A percentile compares a stretch with the other conserved stretches of the same genome.
Evolutionary conservation across 2,888 invertebrate genomes (phyloP).

Genomic region (Drosophila limbata): DNA sequence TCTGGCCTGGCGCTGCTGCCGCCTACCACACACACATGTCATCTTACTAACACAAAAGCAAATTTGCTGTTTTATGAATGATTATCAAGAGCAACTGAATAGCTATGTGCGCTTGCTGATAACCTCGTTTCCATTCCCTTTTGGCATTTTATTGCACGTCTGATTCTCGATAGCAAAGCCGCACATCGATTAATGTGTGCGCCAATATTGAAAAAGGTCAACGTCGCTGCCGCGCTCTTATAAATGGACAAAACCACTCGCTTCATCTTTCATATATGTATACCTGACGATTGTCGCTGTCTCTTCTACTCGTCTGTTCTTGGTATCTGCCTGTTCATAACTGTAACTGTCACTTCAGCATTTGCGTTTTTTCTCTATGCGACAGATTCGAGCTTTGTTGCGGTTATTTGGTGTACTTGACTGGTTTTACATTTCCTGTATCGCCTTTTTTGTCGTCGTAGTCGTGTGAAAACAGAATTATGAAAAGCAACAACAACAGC

Average conservation of each 20-base stretch:
- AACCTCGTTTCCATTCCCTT: conserved; percentile 50
- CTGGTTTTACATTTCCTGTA: conserved; percentile 78
- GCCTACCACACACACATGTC: conserved; percentile 50
- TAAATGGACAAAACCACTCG: conserved; percentile 54
- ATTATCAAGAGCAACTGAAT: conserved; percentile 67
- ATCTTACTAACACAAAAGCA: conserved; percentile 43
- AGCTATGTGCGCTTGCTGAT: conserved; percentile 51
- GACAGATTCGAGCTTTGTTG: conserved; percentile 48
- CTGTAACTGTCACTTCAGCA: conserved; percentile 43
- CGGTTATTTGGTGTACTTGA: conserved; percentile 67
- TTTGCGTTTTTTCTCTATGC: conserved; percentile 39
- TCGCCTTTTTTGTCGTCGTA: conserved; percentile 60
- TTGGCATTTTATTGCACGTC: conserved; percentile 26
- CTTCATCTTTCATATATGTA: conserved; percentile 13
- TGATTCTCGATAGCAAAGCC: conserved; percentile 44
- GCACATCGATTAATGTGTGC: conserved; percentile 61
- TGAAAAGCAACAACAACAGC: conserved; percentile 49
- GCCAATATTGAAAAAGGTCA: conserved; percentile 72
- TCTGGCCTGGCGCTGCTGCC: conserved; percentile 59
- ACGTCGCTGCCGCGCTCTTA: conserved; percentile 39
- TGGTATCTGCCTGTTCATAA: conserved; percentile 32
- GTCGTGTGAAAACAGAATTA: conserved; percentile 63
- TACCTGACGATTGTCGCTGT: conserved; percentile 20
- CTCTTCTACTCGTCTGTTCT: background rate
- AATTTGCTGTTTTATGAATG: conserved; percentile 74